Evolutionary conservation across 2,797 vertebrate genomes (phyloP), one percentile per base, ranked within the genome.

Genomic region (Petrocephalus sullivani): DNA sequence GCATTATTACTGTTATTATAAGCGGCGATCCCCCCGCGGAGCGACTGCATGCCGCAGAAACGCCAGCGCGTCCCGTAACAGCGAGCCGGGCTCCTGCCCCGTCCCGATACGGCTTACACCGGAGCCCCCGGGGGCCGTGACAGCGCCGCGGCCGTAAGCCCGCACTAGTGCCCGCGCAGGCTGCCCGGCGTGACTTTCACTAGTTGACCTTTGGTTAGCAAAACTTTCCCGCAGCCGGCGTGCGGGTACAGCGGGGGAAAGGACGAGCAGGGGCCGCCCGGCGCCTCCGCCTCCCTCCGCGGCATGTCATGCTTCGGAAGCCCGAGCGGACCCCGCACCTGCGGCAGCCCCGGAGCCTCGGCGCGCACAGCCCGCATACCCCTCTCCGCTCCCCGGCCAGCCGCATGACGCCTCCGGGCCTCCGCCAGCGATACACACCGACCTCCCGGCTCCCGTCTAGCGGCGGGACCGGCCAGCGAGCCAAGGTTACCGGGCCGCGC

Each of bases 131-230:
- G 19, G 75, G 49, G 49, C 49, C n/a, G 0, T 16, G 2, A 49
- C 19, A 46, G n/a, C 6, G 6, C 16, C 46, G 49, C 19, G 49
- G 46, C 75, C 28, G 28, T 28, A 28, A 28, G 28, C 28, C 28
- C 28, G 28, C 28, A 28, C 28, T 28, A 28, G 28, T 28, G 28
- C 28, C 28, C 28, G 28, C 28, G 28, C 28, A 28, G 28, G 28
- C 28, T 28, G 28, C 28, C 28, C 28, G 28, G 28, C 28, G 28
- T 28, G 28, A 28, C 85, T 58, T 86, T 46, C 85, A 86, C 19
- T 41, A 86, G 54, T 54, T 58, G 51, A 86, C 54, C 54, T 86
- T 37, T 58, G 84, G 14, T 85, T 58, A 86, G 53, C 85, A 86
- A 86, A 86, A 86, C 85, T 86, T 58, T 54, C 46, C 23, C 56